phyloP scores from a whole-genome alignment of 2,888 invertebrate genomes.

The Erannis defoliaria region DNA sequence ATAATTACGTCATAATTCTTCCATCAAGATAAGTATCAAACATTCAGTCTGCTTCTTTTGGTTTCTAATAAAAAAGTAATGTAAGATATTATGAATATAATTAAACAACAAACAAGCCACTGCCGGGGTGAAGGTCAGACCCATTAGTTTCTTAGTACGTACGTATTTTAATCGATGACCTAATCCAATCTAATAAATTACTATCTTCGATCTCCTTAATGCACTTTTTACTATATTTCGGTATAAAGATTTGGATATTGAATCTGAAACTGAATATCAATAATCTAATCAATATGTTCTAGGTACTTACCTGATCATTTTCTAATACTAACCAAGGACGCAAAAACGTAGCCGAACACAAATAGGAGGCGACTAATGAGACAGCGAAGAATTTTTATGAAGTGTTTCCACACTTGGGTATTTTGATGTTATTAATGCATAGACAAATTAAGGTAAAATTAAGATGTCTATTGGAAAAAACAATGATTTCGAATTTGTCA shows the following conservation, averaged over 20 bases:
- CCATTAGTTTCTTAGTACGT: slow-evolving; percentile 17
- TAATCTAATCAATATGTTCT: no score
- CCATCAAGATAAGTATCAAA: neutral
- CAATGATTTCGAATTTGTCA: no score
- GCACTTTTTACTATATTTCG: slow-evolving; percentile 12
- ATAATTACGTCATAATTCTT: no score
- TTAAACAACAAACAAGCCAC: slow-evolving; percentile 10
- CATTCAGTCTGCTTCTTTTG: neutral
- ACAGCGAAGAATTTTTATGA: no score
- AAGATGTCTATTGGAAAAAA: no score
- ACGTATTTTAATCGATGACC: slow-evolving; percentile 24
- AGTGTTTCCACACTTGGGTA: no score
- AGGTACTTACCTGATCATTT: neutral
- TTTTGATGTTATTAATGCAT: no score
- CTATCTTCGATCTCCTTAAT: slow-evolving; percentile 16
- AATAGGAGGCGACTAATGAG: neutral
- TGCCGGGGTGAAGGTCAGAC: slow-evolving; percentile 20
- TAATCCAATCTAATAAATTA: slow-evolving; percentile 24
- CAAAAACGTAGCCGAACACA: no score
- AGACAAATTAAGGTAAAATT: no score
- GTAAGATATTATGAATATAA: neutral
- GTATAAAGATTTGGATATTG: neutral
- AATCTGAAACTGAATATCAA: neutral
- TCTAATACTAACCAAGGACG: no score
- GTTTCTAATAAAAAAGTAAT: neutral